A percentile compares a stretch with the other conserved stretches of the same genome.
phyloP scores from a whole-genome alignment of 1,140 invertebrate genomes.

The Drosophila bocki region DNA sequence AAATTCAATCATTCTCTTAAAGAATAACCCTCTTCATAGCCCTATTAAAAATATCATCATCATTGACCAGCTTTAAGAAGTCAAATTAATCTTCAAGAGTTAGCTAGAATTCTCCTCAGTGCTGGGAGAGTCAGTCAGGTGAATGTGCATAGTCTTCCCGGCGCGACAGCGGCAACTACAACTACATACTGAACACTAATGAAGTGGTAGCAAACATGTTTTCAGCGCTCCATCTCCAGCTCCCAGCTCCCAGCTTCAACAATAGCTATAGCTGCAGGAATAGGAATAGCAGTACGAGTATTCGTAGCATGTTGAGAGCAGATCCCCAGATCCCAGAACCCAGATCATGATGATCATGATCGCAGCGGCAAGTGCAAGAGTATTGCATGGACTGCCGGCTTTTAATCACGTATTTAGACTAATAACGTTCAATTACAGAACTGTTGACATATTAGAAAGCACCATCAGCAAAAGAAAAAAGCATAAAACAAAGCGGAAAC shows the following conservation, averaged over 20 bases:
- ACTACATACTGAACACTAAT: slow-evolving; percentile 65
- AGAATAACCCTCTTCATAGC: not conserved
- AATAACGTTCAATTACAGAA: slow-evolving; percentile 67
- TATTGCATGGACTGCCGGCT: slow-evolving; percentile 49
- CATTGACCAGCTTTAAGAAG: not conserved
- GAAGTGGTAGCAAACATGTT: slow-evolving; percentile 65
- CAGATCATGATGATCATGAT: slow-evolving; percentile 14
- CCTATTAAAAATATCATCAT: not conserved
- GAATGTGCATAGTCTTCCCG: slow-evolving; percentile 57
- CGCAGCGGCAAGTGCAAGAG: slow-evolving; percentile 35
- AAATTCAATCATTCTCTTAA: not conserved
- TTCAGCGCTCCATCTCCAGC: slow-evolving; percentile 30
- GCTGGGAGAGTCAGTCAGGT: slow-evolving; percentile 43
- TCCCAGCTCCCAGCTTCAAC: slow-evolving; percentile 1
- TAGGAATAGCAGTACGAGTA: slow-evolving; percentile 15
- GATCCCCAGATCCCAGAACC: slow-evolving; percentile 18
- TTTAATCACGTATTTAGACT: slow-evolving; percentile 68
- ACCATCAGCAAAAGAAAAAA: slow-evolving; percentile 32
- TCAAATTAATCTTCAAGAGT: not conserved
- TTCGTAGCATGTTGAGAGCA: slow-evolving; percentile 28
- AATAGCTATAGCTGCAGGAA: slow-evolving; percentile 24
- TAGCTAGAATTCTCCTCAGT: slow-evolving; percentile 3
- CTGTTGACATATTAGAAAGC: slow-evolving; percentile 65
- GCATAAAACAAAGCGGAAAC: slow-evolving; percentile 43
- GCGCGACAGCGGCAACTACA: slow-evolving; percentile 48